A percentile compares a stretch with the other conserved stretches of the same genome.
These are phyloP conservation scores for Heliornis fulica DNA, from an alignment of 2,113 vertebrate genomes.

Conservation along the genomic window DNA sequence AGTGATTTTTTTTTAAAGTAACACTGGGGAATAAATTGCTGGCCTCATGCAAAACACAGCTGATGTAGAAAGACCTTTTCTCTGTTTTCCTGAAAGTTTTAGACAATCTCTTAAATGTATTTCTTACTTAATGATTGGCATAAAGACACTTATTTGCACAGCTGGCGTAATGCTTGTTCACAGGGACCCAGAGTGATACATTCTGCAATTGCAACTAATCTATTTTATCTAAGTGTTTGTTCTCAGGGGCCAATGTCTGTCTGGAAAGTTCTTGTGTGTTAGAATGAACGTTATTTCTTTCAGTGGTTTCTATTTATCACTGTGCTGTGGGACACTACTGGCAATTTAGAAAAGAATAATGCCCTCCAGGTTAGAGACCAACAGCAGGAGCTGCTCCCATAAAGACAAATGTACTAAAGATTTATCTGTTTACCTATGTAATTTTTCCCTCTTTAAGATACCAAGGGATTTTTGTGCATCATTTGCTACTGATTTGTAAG, in stretches of 20 bases:
- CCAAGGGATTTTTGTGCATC: conserved; percentile 70
- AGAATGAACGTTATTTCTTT: conserved; percentile 68
- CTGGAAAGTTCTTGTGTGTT: conserved; percentile 64
- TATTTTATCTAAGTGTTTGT: conserved; percentile 65
- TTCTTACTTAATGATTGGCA: conserved; percentile 52
- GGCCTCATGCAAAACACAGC: background rate
- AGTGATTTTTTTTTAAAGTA: background rate
- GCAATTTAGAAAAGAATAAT: conserved; percentile 79
- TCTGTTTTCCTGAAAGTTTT: conserved; percentile 26
- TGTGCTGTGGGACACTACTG: conserved; percentile 58
- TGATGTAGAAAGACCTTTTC: background rate
- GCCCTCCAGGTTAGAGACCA: conserved; percentile 75
- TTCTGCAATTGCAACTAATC: conserved; percentile 40
- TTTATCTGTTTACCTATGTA: conserved; percentile 78
- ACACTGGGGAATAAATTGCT: background rate
- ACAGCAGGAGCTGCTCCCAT: conserved; percentile 69
- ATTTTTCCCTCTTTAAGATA: conserved; percentile 73
- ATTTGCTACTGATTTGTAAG: conserved; percentile 74
- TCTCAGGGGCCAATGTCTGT: conserved; percentile 62
- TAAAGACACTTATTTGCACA: conserved; percentile 26
- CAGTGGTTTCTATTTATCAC: conserved; percentile 76
- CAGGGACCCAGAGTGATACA: conserved; percentile 45
- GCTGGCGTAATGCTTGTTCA: conserved; percentile 10
- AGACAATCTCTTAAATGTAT: background rate
- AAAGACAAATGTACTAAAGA: conserved; percentile 79